Base-by-base conservation (phyloP, 2,797 vertebrate species). In the Poecilia picta region DNA sequence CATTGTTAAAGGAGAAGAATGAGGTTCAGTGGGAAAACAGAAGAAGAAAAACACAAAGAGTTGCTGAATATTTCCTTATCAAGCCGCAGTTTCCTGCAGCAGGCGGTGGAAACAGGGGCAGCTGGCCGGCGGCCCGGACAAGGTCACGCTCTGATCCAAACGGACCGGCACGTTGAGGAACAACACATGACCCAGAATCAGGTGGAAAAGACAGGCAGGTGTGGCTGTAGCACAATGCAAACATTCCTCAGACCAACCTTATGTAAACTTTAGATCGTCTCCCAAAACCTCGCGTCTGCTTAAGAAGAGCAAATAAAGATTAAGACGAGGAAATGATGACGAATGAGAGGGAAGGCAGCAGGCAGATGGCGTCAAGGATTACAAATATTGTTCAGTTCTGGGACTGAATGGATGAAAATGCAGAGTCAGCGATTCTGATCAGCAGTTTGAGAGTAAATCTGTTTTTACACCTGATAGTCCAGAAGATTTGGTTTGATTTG, bases 221-320 rank as follows among this genome's bases (percentile, higher is more conserved):
- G 92, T 90, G 90, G 81, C 81, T 41, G 71, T 31, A 76, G 73
- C n/a, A 39, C 77, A 90, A 75, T 0, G 28, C 77, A 90, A 85
- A 92, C 85, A 91, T 36, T 68, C 25, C 80, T 53, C 49, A 80
- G 53, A 74, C 80, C 45, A 81, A 82, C 85, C 89, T 78, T 92
- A n/a, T 86, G 91, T 85, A 75, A 92, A 94, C 91, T 74, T 47
- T 68, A 28, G 78, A 8, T n/a, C 31, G 64, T 90, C 75, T 83
- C 78, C 78, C 33, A 59, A 71, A 73, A 85, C 78, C 74, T 71
- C 64, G 55, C 8, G 2, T 71, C 33, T 71, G 39, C 66, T 15
- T 53, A 12, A 43, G 41, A 7, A 78, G n/a, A 47, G 72, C 8
- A 16, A 39, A 76, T 46, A 25, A 55, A 31, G 7, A 43, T 81